Base-by-base conservation (phyloP, 2,888 invertebrate genomes). In the Macaria liturata region DNA sequence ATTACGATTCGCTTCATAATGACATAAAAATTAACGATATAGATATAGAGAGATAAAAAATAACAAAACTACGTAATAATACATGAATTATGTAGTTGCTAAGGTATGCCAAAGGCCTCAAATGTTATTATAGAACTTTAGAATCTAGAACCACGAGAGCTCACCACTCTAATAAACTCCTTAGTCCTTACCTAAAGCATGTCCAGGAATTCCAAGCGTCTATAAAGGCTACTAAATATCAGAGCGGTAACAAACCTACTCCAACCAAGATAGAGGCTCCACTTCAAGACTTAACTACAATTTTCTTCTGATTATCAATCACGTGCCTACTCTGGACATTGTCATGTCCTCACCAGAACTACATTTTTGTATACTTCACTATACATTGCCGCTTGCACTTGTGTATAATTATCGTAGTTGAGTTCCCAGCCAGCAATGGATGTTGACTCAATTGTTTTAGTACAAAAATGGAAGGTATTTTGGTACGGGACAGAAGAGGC, bases 301-400 rank as follows among this genome's bases (percentile, higher is more conserved):
- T 70, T 70, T 72, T 68, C 65, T 65, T 62, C 71, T 67, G 66
- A 71, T 68, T 65, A 78, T 78, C 74, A 75, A 78, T 77, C 76
- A 75, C 70, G 63, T 63, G 62, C 63, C 54, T 67, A 67, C 68
- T 53, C 54, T 46, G 53, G 52, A 45, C 39, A 31, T 56, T 54
- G 54, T 54, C 51, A 43, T 31, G 31, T 34, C n/a, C 46, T 4
- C 42, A 49, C 42, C 20, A 49, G 9, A 30, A 9, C 7, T 6
- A n/a, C 9, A 4, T 3, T 4, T 47, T 54, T 7, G 37, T 43
- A n/a, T n/a, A 30, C 20, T 37, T 45, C 1, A 9, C 1, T n/a
- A 32, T 54, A 59, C 62, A 65, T 42, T 45, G 42, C 42, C 3
- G n/a, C 3, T n/a, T 8, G 9, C 3, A n/a, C 9, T 42, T 9